phyloP scores from a whole-genome alignment of 2,797 vertebrate genomes.

The Numenius phaeopus region DNA sequence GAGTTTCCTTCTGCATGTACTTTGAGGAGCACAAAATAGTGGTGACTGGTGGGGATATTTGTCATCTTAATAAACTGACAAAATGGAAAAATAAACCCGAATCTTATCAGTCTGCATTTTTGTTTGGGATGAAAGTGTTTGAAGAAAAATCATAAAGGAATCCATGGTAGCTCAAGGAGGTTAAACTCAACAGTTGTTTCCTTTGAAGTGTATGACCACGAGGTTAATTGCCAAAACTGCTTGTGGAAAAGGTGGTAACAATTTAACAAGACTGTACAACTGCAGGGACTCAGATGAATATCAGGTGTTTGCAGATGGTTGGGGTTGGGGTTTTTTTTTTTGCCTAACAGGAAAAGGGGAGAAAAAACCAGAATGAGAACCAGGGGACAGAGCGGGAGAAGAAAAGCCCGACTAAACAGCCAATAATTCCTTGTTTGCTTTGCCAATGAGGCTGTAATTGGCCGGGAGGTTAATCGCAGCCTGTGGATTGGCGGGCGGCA shows the following conservation, averaged over 20 bases:
- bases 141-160: conserved; percentile 93
- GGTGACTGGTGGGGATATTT: conserved; percentile 12
- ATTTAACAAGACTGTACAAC: conserved; percentile 93
- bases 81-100: conserved; percentile 75
- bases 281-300: conserved; percentile 85
- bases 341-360: conserved; percentile 76
- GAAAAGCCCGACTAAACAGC: conserved; percentile 86
- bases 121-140: conserved; percentile 88
- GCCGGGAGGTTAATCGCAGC: conserved; percentile 85
- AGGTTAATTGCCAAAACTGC: conserved; percentile 95
- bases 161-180: conserved; percentile 88
- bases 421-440: conserved; percentile 96
- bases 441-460: conserved; percentile 93
- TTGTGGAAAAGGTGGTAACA: conserved; percentile 98
- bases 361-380: conserved; percentile 75
- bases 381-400: conserved; percentile 73
- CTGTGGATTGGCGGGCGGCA: conserved; percentile 85
- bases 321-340: neutral
- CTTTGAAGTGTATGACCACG: conserved; percentile 93
- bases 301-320: conserved; percentile 94
- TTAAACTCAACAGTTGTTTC: conserved; percentile 89
- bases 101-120: conserved; percentile 78
- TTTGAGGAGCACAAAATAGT: neutral
- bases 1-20: neutral
- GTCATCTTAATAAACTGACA: conserved; percentile 76